Conservation (phyloP, 2,888 invertebrate species). For the Euplagia quadripunctaria region DNA sequence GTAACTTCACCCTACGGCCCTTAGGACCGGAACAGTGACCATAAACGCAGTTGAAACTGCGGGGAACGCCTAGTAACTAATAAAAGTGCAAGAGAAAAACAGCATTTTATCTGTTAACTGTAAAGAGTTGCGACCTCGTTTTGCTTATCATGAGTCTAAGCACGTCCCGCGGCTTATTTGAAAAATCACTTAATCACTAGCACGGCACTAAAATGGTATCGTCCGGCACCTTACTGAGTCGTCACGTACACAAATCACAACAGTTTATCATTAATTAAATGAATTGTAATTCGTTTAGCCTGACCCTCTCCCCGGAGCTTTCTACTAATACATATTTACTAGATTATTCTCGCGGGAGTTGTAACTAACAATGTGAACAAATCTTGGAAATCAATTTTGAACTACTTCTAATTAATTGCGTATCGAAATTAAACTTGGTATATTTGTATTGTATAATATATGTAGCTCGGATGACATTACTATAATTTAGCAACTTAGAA, state of each 20-base stretch:
- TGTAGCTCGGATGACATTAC: no score
- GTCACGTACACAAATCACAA: constrained; percentile 18
- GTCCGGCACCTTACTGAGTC: constrained; percentile 29
- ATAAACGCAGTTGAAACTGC: no score
- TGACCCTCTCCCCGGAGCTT: background rate
- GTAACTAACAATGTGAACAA: no score
- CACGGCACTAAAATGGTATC: constrained; percentile 29
- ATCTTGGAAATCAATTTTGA: no score
- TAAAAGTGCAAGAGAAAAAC: background rate
- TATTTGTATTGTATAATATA: no score
- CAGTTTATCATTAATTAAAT: constrained; percentile 22
- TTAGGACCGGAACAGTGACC: no score
- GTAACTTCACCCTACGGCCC: no score
- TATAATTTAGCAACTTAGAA: no score
- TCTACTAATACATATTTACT: constrained; percentile 4
- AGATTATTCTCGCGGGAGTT: background rate
- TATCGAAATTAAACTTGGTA: no score
- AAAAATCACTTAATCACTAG: constrained; percentile 20
- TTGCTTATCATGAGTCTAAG: background rate
- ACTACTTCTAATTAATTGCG: no score
- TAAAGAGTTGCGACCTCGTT: constrained; percentile 1
- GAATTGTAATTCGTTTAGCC: constrained; percentile 12
- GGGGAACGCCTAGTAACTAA: background rate
- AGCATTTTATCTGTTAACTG: background rate
- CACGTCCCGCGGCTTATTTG: constrained; percentile 37